Base-by-base conservation (phyloP, 1,140 invertebrate species). In the Caerostris darwini region DNA sequence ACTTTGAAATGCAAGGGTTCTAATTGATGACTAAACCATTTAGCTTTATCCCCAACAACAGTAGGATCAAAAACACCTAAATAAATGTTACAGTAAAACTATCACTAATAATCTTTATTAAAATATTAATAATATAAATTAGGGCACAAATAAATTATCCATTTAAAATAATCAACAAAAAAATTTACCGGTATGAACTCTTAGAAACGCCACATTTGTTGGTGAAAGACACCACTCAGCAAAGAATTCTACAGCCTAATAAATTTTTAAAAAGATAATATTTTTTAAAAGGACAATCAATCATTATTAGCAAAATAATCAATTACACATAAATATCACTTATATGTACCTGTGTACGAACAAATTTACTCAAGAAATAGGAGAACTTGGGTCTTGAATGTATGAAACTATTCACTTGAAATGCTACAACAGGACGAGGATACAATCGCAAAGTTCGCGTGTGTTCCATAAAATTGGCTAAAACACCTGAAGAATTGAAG, bases 191-290 rank as follows among this genome's bases (percentile, higher is more conserved):
- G 99, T 99, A 95, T 99, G 99, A 6, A 99, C 98, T 58, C 99
- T 97, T 58, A 99, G 97, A 95, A 99, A 99, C 7, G 99, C 99
- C 57, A 99, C 98, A 96, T 99, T 99, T 94, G 97, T 98, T 0
- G 99, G 99, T 14, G 98, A 99, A 3, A 99, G 96, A 0, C 98
- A 98, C 98, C 99, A 99, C 96, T 99, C 99, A 1, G 99, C 99
- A 94, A 99, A 97, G 96, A 99, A 99, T 96, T 99, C 99, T 3
- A 99, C 99, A 7, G 99, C 99, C 97, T 99, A 96, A 5, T 89
- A 71, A 58, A 67, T 57, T 14, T 34, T 34, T 64, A 64, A 64
- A 69, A 85, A 77, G 50, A 4, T 5, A 69, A 69, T n/a, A 10
- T 85, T 59, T 7, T 34, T 34, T 1, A 58, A 7, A 59, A 85